Evolutionary conservation across 1,140 invertebrate genomes (phyloP).

Genomic region (Battus philenor): DNA sequence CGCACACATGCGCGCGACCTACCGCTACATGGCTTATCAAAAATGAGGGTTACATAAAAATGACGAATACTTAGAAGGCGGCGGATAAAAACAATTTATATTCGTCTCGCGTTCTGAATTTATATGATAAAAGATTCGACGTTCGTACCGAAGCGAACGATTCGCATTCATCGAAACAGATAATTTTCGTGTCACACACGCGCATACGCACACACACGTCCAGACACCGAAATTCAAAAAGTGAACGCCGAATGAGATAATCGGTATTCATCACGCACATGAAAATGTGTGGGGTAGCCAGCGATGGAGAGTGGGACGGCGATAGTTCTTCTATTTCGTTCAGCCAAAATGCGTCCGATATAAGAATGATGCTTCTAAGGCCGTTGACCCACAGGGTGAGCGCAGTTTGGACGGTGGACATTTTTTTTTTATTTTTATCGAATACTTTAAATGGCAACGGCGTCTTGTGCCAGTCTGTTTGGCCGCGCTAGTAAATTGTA

Average conservation of each 20-base stretch:
- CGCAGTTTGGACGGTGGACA: constrained; percentile 48
- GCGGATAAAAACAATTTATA: constrained; percentile 25
- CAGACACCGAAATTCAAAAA: constrained; percentile 54
- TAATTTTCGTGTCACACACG: constrained; percentile 61
- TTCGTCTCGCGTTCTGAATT: constrained; percentile 28
- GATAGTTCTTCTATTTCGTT: constrained; percentile 46
- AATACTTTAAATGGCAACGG: constrained; percentile 19
- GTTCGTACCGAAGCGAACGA: constrained; percentile 40
- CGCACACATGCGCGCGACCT: constrained; percentile 39
- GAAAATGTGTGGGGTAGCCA: constrained; percentile 41
- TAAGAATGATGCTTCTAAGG: constrained; percentile 71
- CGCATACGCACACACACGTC: constrained; percentile 28
- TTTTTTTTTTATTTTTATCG: constrained; percentile 37
- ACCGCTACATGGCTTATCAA: constrained; percentile 42
- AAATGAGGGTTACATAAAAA: constrained; percentile 44
- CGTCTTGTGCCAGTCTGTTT: constrained; percentile 14
- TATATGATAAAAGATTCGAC: constrained; percentile 37
- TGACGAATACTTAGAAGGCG: constrained; percentile 26
- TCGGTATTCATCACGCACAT: constrained; percentile 64
- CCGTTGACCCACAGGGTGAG: constrained; percentile 57
- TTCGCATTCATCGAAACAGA: constrained; percentile 56
- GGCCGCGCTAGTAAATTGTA: background rate
- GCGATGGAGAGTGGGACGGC: constrained; percentile 41
- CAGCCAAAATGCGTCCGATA: constrained; percentile 69
- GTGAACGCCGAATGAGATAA: constrained; percentile 53